Evolutionary conservation across 2,888 invertebrate genomes (phyloP).

Genomic region (Lysandra coridon): DNA sequence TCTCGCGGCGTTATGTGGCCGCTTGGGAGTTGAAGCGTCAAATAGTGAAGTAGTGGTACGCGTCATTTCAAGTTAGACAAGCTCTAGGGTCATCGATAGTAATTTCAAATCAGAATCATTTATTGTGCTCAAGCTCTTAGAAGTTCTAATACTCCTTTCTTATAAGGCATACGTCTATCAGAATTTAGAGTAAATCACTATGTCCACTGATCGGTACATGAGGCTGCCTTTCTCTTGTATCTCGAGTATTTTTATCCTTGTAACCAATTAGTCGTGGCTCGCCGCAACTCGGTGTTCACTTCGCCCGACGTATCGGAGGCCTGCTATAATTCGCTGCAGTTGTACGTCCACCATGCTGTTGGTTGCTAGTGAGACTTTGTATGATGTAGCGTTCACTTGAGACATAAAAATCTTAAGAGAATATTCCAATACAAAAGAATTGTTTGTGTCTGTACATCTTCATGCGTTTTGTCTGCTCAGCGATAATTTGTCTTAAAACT

Average conservation of each 20-base stretch:
- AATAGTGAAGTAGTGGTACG: too few species aligned
- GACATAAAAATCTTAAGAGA: too few species aligned
- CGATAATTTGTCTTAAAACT: too few species aligned
- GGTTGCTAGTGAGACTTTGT: not conserved
- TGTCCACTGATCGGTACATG: not conserved
- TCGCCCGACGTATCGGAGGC: slow-evolving; percentile 38
- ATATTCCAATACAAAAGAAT: too few species aligned
- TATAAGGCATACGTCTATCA: not conserved
- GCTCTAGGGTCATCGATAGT: not conserved
- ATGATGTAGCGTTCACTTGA: not conserved
- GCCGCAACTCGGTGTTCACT: slow-evolving; percentile 35
- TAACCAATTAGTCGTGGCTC: slow-evolving; percentile 36
- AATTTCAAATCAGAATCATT: not conserved
- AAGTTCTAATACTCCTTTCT: not conserved
- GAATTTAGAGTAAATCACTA: not conserved
- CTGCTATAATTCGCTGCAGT: slow-evolving; percentile 38
- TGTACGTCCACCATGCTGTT: slow-evolving; percentile 33
- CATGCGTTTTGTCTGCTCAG: too few species aligned
- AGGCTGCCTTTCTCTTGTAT: slow-evolving; percentile 36
- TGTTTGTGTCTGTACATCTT: too few species aligned
- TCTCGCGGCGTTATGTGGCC: too few species aligned
- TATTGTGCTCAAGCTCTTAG: too few species aligned
- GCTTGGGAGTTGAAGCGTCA: too few species aligned
- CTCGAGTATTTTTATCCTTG: slow-evolving; percentile 35
- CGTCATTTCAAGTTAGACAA: too few species aligned